phyloP scores from a whole-genome alignment of 2,113 vertebrate genomes.

The Coptodon bakossiorum region DNA sequence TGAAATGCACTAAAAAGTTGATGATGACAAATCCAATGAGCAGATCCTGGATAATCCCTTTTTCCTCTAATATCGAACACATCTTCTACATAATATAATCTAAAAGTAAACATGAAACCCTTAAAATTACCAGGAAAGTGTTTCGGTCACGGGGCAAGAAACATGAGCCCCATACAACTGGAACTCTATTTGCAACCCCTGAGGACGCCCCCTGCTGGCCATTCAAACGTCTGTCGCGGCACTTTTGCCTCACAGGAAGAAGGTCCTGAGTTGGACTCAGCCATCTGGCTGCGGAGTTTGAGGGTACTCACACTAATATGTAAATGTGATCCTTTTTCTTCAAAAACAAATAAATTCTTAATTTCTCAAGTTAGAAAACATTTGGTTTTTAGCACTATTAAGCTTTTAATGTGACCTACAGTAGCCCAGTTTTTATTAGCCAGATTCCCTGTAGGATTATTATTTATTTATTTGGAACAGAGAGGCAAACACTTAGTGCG shows the following conservation, averaged over 20 bases:
- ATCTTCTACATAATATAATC: not conserved
- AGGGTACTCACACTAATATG: not conserved
- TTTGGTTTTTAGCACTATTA: not conserved
- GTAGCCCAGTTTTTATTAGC: fast-evolving
- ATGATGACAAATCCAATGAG: not conserved
- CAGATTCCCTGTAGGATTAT: not conserved
- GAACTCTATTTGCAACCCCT: fast-evolving
- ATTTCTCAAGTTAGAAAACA: not conserved
- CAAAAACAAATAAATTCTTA: not conserved
- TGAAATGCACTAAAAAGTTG: not conserved
- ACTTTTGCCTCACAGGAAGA: not conserved
- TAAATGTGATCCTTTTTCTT: not conserved
- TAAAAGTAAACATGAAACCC: not conserved
- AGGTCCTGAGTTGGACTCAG: not conserved
- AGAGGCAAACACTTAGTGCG: not conserved
- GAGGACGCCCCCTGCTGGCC: not conserved
- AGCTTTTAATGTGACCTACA: not conserved
- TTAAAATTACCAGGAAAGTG: not conserved
- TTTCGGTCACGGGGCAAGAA: not conserved
- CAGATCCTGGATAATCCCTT: not conserved
- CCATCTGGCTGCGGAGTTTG: too few relatives aligned
- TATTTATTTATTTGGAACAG: not conserved
- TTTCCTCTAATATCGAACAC: not conserved
- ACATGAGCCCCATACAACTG: not conserved
- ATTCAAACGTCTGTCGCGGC: not conserved